Base-by-base conservation (phyloP, 2,888 invertebrate genomes). In the Merodon equestris region DNA sequence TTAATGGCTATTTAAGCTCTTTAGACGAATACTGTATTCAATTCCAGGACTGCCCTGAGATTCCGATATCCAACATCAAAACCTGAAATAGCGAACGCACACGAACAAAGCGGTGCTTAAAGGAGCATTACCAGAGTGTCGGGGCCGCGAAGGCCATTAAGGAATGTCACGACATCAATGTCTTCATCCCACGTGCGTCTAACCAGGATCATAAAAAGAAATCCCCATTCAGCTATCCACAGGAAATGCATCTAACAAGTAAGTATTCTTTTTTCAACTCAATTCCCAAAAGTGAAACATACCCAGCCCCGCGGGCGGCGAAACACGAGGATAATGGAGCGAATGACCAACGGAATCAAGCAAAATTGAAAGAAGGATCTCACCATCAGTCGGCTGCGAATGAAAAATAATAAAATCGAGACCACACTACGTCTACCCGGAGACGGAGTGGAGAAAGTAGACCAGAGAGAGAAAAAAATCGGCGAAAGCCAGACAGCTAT, bases 401-500 rank as follows among this genome's bases (percentile, higher is more conserved):
- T n/a, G 12, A 48, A 51, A 36, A 61, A 73, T 63, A 73, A 73
- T 67, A 68, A 72, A 77, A 77, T 77, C 56, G 67, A 51, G 60
- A 60, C 44, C 40, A 38, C 34, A 19, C 19, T 60, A 36, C 50
- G 48, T 56, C 48, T 18, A 18, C 50, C 19, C 10, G 13, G 5
- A 12, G 13, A 47, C 15, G 34, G 13, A 12, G 44, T 13, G 1
- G 45, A 27, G 36, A 40, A 40, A n/a, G 3, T 5, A 40, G 12
- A 47, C 15, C 15, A 40, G 38, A 27, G 51, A 15, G 57, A 63
- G 18, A 47, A 47, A 57, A 40, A 34, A 15, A 19, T 15, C 1
- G 18, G n/a, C 38, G 50, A 53, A 67, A 34, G 36, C 74, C 79
- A 74, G 79, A 74, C 79, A 54, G 74, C 74, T 74, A 79, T 79